Evolutionary conservation across 2,888 invertebrate genomes (phyloP).

Genomic region (Orchesellides sinensis): DNA sequence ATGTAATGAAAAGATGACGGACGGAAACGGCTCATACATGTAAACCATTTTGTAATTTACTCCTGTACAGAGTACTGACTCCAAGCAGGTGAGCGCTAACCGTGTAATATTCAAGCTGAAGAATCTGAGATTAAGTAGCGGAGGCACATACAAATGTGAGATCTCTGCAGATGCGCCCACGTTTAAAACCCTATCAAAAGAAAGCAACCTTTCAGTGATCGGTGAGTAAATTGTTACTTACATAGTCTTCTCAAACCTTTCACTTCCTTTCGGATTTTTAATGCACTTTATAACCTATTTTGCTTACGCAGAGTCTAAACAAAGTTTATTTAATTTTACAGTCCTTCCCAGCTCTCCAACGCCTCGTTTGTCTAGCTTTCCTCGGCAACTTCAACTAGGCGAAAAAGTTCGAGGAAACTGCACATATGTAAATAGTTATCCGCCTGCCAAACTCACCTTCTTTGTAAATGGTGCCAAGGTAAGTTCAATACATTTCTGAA

Average conservation of each 20-base stretch:
- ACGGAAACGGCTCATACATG: too few relatives aligned
- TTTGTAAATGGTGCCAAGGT: conserved; percentile 64
- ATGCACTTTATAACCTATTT: too few relatives aligned
- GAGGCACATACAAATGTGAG: conserved; percentile 63
- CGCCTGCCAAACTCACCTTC: conserved; percentile 56
- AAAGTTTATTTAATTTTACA: too few relatives aligned
- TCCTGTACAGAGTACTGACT: conserved; percentile 13
- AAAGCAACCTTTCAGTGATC: conserved; percentile 62
- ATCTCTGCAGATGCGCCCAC: conserved; percentile 61
- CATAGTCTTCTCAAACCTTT: too few relatives aligned
- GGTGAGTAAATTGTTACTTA: conserved; percentile 63
- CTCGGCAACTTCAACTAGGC: conserved; percentile 22
- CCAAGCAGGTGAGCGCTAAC: background rate
- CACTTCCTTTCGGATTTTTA: too few relatives aligned
- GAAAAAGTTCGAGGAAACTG: conserved; percentile 58
- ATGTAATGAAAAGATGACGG: too few relatives aligned
- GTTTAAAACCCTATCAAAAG: conserved; percentile 56
- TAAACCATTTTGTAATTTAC: too few relatives aligned
- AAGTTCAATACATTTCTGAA: conserved; percentile 9
- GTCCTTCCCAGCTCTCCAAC: conserved; percentile 42
- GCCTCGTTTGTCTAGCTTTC: conserved; percentile 31
- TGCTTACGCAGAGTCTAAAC: too few relatives aligned
- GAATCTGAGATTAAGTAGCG: conserved; percentile 49
- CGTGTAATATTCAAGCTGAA: conserved; percentile 31
- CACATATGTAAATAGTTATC: conserved; percentile 44